Base-by-base conservation (phyloP, 1,140 invertebrate genomes). In the Procambarus clarkii region DNA sequence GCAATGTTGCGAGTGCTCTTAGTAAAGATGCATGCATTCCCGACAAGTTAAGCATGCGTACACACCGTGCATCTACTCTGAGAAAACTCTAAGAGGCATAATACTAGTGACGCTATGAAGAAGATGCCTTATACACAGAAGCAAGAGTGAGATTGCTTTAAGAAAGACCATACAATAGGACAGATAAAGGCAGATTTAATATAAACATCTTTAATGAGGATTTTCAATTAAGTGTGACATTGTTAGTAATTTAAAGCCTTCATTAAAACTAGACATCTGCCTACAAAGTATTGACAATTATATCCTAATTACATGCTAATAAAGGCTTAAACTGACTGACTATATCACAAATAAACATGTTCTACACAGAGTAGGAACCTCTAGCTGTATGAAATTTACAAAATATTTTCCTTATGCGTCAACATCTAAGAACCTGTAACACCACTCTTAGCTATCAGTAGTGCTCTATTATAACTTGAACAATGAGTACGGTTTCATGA, bases 151-250 rank as follows among this genome's bases (percentile, higher is more conserved):
- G 34, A 81, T 24, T 18, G 58, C 8, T 81, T 21, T 24, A 81
- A 21, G 34, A 18, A 9, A 13, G 48, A 24, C 45, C 15, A 81
- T 58, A 54, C 24, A 81, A 81, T 54, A 81, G 79, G 79, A 81
- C 4, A 81, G 48, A 81, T 81, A 81, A 81, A 81, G n/a, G n/a
- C 79, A 50, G n/a, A 48, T 71, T 50, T 76, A 69, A 86, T 86
- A 86, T 86, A 86, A 86, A 86, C 83, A 86, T 86, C 83, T 86
- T 86, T 86, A 86, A 86, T 86, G 83, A 86, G 83, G 83, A 86
- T 86, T 69, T 74, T 86, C 83, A 71, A 76, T 86, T 71, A 86
- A 86, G 71, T 86, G 83, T 86, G 69, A 86, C 83, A 86, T 50
- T 76, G 71, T 76, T 76, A 86, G 69, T 76, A 86, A 86, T 86